Percentiles rank a stretch among this genome's conserved stretches.
Evolutionary conservation across 2,888 invertebrate species (phyloP).

Genomic region (Drosophila limbata): DNA sequence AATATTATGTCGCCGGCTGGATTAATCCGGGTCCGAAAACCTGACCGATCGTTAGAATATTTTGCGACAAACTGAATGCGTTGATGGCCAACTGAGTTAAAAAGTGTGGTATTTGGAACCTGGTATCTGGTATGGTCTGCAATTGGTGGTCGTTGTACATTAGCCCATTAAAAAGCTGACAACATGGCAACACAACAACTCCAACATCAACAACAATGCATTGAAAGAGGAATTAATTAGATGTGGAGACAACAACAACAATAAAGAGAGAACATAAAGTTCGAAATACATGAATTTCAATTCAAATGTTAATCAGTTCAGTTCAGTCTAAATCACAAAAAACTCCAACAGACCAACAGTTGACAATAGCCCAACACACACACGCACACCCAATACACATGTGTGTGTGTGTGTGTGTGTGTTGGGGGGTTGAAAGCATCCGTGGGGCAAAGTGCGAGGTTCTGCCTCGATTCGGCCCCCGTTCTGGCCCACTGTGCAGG

Average conservation of each 20-base stretch:
- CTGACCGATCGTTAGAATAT: conserved; percentile 83
- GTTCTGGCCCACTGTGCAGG: conserved; percentile 75
- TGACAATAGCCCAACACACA: conserved; percentile 64
- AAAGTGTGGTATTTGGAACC: conserved; percentile 41
- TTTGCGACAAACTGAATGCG: conserved; percentile 82
- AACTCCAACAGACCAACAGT: conserved; percentile 55
- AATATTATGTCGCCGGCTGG: conserved; percentile 19
- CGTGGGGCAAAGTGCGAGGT: conserved; percentile 66
- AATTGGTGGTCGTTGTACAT: conserved; percentile 44
- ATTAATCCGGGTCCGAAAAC: conserved; percentile 58
- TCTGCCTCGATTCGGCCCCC: conserved; percentile 62
- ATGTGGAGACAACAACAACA: conserved; percentile 79
- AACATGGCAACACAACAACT: conserved; percentile 59
- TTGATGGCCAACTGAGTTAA: conserved; percentile 45
- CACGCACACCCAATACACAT: conserved; percentile 32
- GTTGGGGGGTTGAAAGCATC: conserved; percentile 31
- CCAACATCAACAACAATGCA: conserved; percentile 68
- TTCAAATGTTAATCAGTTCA: conserved; percentile 81
- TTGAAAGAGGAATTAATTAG: conserved; percentile 81
- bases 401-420: conserved; percentile 70
- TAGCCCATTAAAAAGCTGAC: conserved; percentile 45
- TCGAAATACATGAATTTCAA: conserved; percentile 69
- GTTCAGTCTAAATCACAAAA: conserved; percentile 49
- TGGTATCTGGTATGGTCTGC: conserved; percentile 42
- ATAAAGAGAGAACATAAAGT: conserved; percentile 44